Base-by-base conservation (phyloP, 2,797 vertebrate genomes). In the Taenioides sp. region DNA sequence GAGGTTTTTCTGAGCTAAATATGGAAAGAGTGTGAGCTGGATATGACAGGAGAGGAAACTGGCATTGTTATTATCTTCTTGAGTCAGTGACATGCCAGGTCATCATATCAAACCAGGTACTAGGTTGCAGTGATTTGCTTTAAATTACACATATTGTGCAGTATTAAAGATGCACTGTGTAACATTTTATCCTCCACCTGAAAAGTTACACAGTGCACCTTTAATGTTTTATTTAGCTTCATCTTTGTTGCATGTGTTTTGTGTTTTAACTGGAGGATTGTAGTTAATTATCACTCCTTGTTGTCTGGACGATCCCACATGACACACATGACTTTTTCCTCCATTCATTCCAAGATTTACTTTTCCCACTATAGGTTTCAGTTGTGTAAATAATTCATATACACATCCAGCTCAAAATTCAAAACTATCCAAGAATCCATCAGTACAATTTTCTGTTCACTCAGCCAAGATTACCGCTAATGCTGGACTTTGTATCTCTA, bases 1-100 rank as follows among this genome's bases (percentile, higher is more conserved):
- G 65, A 79, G 82, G 71, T 69, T 65, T 73, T 63, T 81, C 59
- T 59, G 34, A 65, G 65, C 86, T 86, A 90, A 90, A 85, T 75
- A 55, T 73, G 82, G n/a, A 69, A 31, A 68, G 65, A 67, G 78
- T 54, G 22, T 14, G 65, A 80, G 63, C 65, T 47, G 62, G 57
- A 69, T 77, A 71, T 79, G 80, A 84, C 70, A 77, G 76, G 76
- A 72, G 73, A 86, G 85, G 85, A 90, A 88, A 80, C 47, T 70
- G 72, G 61, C 71, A 86, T 87, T 89, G 87, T 87, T 47, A 54
- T 54, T 54, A 54, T 54, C 43, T 16, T 16, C 43, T 4, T 14
- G 43, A 3, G 16, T 47, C 14, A 17, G 43, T 47, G 14, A 47
- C 43, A 4, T 47, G 43, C 43, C 43, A 47, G 11, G 3, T 47